Evolutionary conservation across 1,140 invertebrate genomes (phyloP).

Genomic region (Calliphora vicina): DNA sequence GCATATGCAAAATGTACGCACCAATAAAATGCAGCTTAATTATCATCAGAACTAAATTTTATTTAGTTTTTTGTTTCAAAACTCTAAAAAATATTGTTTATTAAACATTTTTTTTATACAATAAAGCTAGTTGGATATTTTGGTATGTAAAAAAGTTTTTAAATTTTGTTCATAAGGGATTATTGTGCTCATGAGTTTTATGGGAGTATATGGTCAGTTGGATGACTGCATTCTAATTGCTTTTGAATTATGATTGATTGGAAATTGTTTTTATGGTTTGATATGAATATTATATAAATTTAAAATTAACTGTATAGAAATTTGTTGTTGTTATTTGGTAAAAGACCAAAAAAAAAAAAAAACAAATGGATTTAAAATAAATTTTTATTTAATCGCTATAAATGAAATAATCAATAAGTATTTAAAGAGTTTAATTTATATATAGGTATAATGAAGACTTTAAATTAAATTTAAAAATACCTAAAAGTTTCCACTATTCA

Average conservation of each 20-base stretch:
- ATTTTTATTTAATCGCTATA: neutral
- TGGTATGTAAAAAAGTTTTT: neutral
- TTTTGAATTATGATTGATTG: slow-evolving; percentile 27
- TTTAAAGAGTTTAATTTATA: neutral
- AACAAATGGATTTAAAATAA: neutral
- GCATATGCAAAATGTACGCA: neutral
- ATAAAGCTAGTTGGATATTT: too few species aligned
- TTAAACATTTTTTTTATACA: neutral
- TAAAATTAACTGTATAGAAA: neutral
- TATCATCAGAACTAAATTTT: neutral
- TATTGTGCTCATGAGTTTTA: neutral
- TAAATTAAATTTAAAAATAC: neutral
- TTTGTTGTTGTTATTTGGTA: neutral
- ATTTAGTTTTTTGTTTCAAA: neutral
- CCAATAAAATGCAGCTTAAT: neutral
- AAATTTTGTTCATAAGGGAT: neutral
- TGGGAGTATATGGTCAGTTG: neutral
- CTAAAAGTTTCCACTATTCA: neutral
- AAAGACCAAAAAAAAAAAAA: too few species aligned
- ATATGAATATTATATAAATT: neutral
- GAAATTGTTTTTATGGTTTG: neutral
- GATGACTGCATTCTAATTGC: slow-evolving; percentile 15
- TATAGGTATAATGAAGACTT: too few species aligned
- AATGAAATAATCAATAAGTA: neutral
- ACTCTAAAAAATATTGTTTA: neutral